Evolutionary conservation across 2,888 invertebrate species (phyloP), one percentile per base, ranked within the genome.

Genomic region (Spisula solida): DNA sequence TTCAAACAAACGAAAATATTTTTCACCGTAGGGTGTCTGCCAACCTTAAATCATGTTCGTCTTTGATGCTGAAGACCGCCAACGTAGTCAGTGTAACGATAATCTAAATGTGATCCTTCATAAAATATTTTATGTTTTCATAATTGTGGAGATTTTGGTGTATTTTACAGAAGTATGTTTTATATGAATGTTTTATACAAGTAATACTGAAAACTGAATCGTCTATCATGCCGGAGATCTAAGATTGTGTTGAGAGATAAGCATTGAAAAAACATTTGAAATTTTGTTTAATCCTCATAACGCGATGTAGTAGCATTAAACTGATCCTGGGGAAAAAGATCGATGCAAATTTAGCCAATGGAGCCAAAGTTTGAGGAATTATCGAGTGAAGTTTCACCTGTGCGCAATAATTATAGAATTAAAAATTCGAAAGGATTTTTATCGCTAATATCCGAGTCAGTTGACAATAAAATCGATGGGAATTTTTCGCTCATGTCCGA

Each of bases 41-140:
- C 51, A 34, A 82, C 82, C 82, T 82, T 82, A 82, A 82, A 82
- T 14, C 60, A 14, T 0, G 31, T 10, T 55, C 55, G 18, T 47
- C 75, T 75, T 83, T 87, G 87, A 87, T 29, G 87, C 18, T 25
- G 4, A 6, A 55, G 88, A 88, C 88, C 88, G 80, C 88, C 88
- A 88, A 80, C 88, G 88, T 85, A 16, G 85, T 79, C 75, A 20
- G 75, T 34, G 29, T 78, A 70, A n/a, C 56, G 85, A 85, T 85
- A 79, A 85, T 85, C 79, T 85, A 31, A 83, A 51, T 18, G 48
- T n/a, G 70, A 83, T 83, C 83, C 75, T 29, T 34, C 48, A 83
- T 75, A 51, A 83, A 83, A 83, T 75, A 51, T 70, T 83, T 78
- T 79, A 85, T 85, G 75, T 79, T 85, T 85, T 85, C 56, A 79